These are phyloP conservation scores for Drosophila mimica DNA, from an alignment of 2,888 invertebrate species.

Conservation along the genomic window DNA sequence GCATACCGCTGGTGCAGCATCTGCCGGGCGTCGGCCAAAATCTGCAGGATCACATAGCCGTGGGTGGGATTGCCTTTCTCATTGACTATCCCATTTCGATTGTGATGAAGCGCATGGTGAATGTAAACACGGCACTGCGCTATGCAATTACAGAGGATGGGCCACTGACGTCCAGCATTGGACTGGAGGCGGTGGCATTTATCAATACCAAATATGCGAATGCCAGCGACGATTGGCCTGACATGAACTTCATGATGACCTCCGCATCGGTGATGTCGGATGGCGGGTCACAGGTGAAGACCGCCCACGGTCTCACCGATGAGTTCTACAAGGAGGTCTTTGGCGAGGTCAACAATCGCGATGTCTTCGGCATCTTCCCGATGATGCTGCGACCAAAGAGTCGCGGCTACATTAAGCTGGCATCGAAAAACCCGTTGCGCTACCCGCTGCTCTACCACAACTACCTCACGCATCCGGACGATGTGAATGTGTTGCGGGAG, in stretches of 20 bases:
- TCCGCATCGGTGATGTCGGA: constrained; percentile 93
- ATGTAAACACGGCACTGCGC: constrained; percentile 92
- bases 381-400: constrained; percentile 96
- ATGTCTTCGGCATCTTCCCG: constrained; percentile 93
- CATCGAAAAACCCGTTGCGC: constrained; percentile 89
- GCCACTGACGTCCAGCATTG: constrained; percentile 93
- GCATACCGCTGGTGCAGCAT: constrained; percentile 90
- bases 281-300: constrained; percentile 92
- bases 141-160: constrained; percentile 95
- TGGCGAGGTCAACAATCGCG: constrained; percentile 89
- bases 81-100: constrained; percentile 93
- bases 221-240: constrained; percentile 94
- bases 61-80: constrained; percentile 92
- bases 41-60: constrained; percentile 95
- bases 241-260: constrained; percentile 95
- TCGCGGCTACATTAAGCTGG: constrained; percentile 91
- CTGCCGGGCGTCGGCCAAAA: constrained; percentile 94
- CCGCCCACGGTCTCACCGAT: constrained; percentile 92
- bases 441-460: constrained; percentile 96
- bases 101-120: constrained; percentile 92
- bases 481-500: constrained; percentile 92
- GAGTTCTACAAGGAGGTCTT: constrained; percentile 93
- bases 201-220: constrained; percentile 95
- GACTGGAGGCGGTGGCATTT: constrained; percentile 94
- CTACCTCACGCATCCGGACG: constrained; percentile 94